Percentiles rank a stretch among this genome's conserved stretches.
These are phyloP conservation scores for Drosophila sucinea DNA, from an alignment of 1,140 invertebrate species.

Conservation along the genomic window DNA sequence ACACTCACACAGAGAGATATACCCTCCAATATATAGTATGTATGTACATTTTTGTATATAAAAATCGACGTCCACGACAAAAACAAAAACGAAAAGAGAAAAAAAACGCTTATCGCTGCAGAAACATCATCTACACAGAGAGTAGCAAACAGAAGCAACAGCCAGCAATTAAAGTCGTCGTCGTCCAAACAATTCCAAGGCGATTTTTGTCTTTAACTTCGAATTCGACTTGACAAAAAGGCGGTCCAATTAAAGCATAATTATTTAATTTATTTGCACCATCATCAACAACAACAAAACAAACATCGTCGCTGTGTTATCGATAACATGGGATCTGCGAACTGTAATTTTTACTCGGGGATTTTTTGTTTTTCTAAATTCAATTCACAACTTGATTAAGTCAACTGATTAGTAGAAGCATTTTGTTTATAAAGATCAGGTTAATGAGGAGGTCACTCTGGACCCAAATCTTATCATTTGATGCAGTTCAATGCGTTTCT, in stretches of 20 bases:
- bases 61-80: slow-evolving; percentile 2
- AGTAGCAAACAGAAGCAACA: slow-evolving; percentile 1
- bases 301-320: background rate
- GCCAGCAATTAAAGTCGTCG: slow-evolving; percentile 5
- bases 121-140: slow-evolving; percentile 5
- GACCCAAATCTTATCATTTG: no score
- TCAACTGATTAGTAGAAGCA: background rate
- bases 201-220: slow-evolving; percentile 6
- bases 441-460: background rate
- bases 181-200: background rate
- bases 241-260: slow-evolving; percentile 10
- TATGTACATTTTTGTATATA: background rate
- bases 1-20: background rate
- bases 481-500: no score
- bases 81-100: background rate
- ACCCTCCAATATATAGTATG: background rate
- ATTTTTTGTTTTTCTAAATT: background rate
- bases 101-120: slow-evolving; percentile 6
- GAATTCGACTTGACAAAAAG: background rate
- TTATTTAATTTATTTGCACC: slow-evolving; percentile 13
- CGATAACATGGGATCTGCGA: background rate
- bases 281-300: slow-evolving; percentile 17
- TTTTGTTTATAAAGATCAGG: background rate
- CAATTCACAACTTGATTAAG: background rate
- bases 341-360: slow-evolving; percentile 5